Evolutionary conservation across 2,113 vertebrate species (phyloP).

Genomic region (Pedetes capensis): DNA sequence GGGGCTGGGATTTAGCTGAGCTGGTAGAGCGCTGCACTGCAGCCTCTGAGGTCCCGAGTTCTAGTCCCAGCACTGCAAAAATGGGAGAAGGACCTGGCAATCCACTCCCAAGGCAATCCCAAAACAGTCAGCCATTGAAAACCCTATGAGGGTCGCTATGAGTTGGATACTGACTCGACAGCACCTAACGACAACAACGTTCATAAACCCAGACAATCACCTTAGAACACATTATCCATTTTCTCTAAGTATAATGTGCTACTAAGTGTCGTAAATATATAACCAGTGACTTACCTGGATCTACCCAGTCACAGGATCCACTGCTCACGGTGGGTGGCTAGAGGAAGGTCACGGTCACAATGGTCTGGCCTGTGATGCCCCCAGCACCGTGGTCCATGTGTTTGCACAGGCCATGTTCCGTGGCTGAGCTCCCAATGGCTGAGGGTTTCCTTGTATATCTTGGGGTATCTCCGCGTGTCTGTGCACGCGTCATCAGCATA

Average conservation of each 20-base stretch:
- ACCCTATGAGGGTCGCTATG: too few species aligned
- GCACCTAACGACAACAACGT: too few species aligned
- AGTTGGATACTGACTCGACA: too few species aligned
- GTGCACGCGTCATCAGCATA: fast-evolving
- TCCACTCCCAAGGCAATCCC: too few species aligned
- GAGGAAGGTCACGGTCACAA: background rate
- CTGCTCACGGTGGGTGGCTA: fast-evolving
- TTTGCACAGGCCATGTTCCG: fast-evolving
- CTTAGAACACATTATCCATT: background rate
- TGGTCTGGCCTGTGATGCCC: fast-evolving
- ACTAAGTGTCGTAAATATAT: fast-evolving
- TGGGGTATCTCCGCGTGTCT: background rate
- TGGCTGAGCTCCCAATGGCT: fast-evolving
- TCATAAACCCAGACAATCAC: background rate
- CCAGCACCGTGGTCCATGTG: fast-evolving
- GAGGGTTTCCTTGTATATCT: fast-evolving
- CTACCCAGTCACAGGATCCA: fast-evolving
- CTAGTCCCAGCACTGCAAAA: too few species aligned
- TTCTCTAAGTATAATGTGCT: fast-evolving
- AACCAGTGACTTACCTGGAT: fast-evolving
- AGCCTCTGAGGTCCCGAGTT: too few species aligned
- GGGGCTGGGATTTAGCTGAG: too few species aligned
- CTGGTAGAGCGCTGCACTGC: too few species aligned
- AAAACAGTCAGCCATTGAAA: too few species aligned
- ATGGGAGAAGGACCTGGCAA: too few species aligned